Evolutionary conservation across 2,888 invertebrate genomes (phyloP).

Genomic region (Epistrophella euchroma): DNA sequence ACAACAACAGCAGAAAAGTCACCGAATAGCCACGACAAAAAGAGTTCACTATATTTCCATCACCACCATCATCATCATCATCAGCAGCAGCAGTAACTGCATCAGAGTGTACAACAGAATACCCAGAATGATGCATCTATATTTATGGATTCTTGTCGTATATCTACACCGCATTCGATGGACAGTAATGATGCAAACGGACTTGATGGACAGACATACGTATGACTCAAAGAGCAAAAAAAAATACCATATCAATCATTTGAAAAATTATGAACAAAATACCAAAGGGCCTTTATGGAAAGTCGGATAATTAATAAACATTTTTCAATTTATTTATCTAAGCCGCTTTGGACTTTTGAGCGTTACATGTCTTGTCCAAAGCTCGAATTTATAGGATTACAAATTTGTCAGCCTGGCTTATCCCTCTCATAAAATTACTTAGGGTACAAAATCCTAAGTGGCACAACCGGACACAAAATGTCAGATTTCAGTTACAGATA

Average conservation of each 20-base stretch:
- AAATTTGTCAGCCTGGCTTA: slow-evolving; percentile 45
- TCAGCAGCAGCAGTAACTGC: background rate
- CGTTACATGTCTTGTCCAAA: background rate
- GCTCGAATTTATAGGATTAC: slow-evolving; percentile 38
- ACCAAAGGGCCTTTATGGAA: slow-evolving; percentile 52
- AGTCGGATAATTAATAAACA: slow-evolving; percentile 28
- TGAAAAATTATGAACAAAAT: slow-evolving; percentile 40
- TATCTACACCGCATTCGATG: slow-evolving; percentile 38
- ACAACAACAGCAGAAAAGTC: slow-evolving; percentile 21
- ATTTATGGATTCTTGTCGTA: slow-evolving; percentile 65
- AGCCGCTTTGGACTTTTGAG: slow-evolving; percentile 6
- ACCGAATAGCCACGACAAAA: slow-evolving; percentile 41
- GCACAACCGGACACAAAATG: slow-evolving; percentile 56
- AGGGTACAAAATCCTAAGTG: slow-evolving; percentile 28
- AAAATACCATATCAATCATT: slow-evolving; percentile 35
- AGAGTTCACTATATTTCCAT: slow-evolving; percentile 43
- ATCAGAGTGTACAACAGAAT: background rate
- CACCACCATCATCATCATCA: background rate
- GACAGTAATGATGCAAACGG: slow-evolving; percentile 51
- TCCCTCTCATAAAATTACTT: slow-evolving; percentile 39
- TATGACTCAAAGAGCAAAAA: slow-evolving; percentile 11
- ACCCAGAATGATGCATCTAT: slow-evolving; percentile 64
- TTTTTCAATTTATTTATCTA: slow-evolving; percentile 28
- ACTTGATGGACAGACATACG: slow-evolving; percentile 22
- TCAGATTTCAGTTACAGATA: slow-evolving; percentile 49